Conservation (phyloP, 1,140 invertebrate species). For the Brachystomella parvula region DNA sequence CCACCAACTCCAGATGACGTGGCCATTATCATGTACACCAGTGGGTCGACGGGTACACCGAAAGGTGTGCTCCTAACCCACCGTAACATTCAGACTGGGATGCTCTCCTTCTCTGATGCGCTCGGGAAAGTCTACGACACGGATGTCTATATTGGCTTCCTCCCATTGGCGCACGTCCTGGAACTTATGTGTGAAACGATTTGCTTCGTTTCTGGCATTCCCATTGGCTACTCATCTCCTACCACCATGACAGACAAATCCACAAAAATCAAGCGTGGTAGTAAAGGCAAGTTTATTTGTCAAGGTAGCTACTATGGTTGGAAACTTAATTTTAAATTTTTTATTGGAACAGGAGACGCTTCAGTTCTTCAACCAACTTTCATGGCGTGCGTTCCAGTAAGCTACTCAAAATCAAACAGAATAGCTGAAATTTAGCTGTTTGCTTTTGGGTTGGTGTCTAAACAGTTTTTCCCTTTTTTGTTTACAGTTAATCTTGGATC, state of each 20-base stretch:
- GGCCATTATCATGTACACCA: constrained; percentile 95
- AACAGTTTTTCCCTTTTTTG: not conserved
- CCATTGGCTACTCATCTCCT: constrained; percentile 93
- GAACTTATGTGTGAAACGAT: constrained; percentile 55
- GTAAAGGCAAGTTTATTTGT: constrained; percentile 57
- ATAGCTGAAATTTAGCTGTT: not conserved
- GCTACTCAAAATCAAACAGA: constrained; percentile 38
- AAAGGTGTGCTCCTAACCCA: constrained; percentile 81
- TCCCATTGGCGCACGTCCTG: constrained; percentile 95
- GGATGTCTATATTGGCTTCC: constrained; percentile 91
- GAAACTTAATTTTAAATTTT: constrained; percentile 41
- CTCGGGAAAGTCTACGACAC: constrained; percentile 30
- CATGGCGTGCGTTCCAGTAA: constrained; percentile 88
- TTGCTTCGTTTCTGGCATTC: constrained; percentile 62
- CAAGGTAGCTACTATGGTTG: not conserved
- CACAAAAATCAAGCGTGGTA: constrained; percentile 88
- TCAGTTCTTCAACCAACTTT: constrained; percentile 83
- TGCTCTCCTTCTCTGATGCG: constrained; percentile 75
- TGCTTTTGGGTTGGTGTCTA: not conserved
- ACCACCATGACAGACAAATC: constrained; percentile 91
- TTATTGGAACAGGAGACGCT: constrained; percentile 72
- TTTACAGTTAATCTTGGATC: constrained; percentile 67
- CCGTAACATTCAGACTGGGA: constrained; percentile 77
- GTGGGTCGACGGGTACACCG: constrained; percentile 83
- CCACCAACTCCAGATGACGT: constrained; percentile 63